phyloP scores from a whole-genome alignment of 2,888 invertebrate genomes.

The Heliconius erato region DNA sequence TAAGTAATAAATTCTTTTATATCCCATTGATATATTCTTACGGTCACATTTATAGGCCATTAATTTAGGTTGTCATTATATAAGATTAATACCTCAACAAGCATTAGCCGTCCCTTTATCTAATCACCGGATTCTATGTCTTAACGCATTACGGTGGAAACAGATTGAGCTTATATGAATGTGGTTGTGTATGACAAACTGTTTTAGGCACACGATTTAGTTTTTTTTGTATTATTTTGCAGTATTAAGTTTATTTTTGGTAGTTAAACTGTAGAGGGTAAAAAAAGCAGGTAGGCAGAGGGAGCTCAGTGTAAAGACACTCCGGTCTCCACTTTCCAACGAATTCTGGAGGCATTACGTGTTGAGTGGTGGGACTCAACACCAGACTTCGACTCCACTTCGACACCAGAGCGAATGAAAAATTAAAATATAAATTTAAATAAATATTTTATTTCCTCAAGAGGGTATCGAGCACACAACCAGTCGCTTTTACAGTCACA shows the following conservation, averaged over 20 bases:
- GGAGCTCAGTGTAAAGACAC: too few relatives aligned
- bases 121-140: slow-evolving; percentile 49
- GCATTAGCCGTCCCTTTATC: slow-evolving; percentile 51
- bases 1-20: slow-evolving; percentile 8
- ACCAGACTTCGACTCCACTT: too few relatives aligned
- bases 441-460: too few relatives aligned
- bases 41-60: slow-evolving; percentile 26
- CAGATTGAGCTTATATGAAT: slow-evolving; percentile 11
- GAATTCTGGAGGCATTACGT: too few relatives aligned
- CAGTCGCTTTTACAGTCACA: too few relatives aligned
- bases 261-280: background rate
- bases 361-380: too few relatives aligned
- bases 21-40: slow-evolving; percentile 24
- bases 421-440: too few relatives aligned
- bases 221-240: background rate
- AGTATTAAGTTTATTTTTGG: background rate
- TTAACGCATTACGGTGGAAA: slow-evolving; percentile 30
- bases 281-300: too few relatives aligned
- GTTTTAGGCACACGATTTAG: background rate
- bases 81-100: slow-evolving; percentile 48
- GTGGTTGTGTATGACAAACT: background rate
- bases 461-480: too few relatives aligned
- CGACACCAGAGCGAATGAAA: too few relatives aligned
- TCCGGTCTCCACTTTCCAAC: too few relatives aligned
- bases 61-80: slow-evolving; percentile 41